phyloP scores from a whole-genome alignment of 2,113 vertebrate genomes.

The Ctenomys sociabilis region DNA sequence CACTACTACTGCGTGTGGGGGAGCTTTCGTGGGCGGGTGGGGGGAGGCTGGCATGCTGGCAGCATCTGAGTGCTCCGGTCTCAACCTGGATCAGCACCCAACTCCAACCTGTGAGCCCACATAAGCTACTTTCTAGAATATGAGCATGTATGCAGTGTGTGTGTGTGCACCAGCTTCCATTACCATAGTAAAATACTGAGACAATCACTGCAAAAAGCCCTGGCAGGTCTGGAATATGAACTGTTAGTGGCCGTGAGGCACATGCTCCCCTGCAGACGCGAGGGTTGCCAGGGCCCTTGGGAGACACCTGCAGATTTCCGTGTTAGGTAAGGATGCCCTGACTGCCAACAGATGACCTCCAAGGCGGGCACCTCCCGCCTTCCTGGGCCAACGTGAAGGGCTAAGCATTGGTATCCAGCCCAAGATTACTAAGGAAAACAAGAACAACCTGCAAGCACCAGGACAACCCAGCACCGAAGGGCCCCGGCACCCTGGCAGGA shows the following conservation, averaged over 20 bases:
- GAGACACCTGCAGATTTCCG: neutral
- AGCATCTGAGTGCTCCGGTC: neutral
- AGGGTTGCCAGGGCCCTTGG: neutral
- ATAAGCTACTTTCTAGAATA: neutral
- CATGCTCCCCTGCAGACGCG: neutral
- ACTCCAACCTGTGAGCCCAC: neutral
- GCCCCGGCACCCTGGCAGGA: accelerated
- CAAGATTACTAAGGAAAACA: no score
- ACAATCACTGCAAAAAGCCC: neutral
- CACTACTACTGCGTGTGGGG: accelerated
- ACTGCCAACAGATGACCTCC: neutral
- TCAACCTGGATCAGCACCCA: neutral
- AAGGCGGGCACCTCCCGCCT: neutral
- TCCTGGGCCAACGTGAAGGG: accelerated
- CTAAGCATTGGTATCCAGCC: neutral
- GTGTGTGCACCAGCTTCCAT: neutral
- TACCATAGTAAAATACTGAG: neutral
- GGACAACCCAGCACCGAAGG: neutral
- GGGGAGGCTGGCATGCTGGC: neutral
- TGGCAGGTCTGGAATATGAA: neutral
- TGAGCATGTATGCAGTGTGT: neutral
- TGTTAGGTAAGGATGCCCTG: neutral
- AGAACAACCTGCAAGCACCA: neutral
- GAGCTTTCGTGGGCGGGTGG: neutral
- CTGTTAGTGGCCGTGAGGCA: neutral